Evolutionary conservation across 2,113 vertebrate genomes (phyloP).

Genomic region (Rhagologus leucostigma): DNA sequence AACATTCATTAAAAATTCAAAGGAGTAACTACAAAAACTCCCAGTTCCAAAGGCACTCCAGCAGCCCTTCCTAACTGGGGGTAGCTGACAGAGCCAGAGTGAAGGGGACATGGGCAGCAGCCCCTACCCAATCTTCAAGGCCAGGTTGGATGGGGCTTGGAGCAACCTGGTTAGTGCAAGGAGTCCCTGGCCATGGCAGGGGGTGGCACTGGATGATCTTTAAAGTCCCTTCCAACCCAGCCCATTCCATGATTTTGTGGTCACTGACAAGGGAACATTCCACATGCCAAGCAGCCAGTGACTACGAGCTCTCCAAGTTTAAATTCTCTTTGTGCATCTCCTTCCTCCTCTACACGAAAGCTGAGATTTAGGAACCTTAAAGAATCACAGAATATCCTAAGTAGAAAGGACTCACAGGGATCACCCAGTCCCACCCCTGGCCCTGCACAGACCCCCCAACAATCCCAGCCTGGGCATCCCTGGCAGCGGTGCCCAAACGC

Average conservation of each 20-base stretch:
- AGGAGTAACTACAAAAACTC: neutral
- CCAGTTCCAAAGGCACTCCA: neutral
- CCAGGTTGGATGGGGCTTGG: neutral
- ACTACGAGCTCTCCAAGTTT: neutral
- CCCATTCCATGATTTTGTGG: neutral
- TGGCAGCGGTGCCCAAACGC: neutral
- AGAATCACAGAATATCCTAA: neutral
- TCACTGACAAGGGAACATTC: neutral
- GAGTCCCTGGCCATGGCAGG: too few relatives aligned
- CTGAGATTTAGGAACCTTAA: neutral
- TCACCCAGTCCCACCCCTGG: fast-evolving
- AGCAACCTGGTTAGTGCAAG: neutral
- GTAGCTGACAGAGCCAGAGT: neutral
- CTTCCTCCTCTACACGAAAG: too few relatives aligned
- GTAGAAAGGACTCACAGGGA: neutral
- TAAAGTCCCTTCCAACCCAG: neutral
- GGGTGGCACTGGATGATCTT: neutral
- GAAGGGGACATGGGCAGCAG: neutral
- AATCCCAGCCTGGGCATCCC: neutral
- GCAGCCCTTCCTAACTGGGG: neutral
- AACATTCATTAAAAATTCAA: neutral
- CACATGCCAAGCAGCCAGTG: neutral
- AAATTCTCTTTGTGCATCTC: too few relatives aligned
- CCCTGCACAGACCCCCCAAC: neutral
- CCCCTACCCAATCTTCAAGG: too few relatives aligned